Base-by-base conservation (phyloP, 2,888 invertebrate species). In the Conistra vaccinii region DNA sequence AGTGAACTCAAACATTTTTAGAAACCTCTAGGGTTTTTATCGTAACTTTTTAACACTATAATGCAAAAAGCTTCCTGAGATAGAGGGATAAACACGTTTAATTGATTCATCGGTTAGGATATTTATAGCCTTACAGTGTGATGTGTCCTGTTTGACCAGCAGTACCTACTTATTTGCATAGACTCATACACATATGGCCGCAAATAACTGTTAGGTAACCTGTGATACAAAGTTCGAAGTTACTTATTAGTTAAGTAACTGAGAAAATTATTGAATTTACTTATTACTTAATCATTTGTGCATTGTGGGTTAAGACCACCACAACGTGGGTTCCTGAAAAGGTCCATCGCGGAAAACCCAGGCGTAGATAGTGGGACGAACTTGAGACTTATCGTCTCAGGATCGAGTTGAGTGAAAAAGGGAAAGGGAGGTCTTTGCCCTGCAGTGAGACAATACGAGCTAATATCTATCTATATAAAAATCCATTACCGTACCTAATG, bases 211-310 rank as follows among this genome's bases (percentile, higher is more conserved):
- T 69, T 76, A 55, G n/a, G 20, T 76, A 76, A 76, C 45, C 10
- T 29, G 7, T 14, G 14, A 39, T 51, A 66, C 26, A 77, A 67
- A 23, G 51, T 39, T 60, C 42, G 69, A 45, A 32, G 23, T 69
- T 45, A 61, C 45, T 29, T 29, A 48, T 20, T 53, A 4, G 32
- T n/a, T 29, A 62, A 29, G 14, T n/a, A 65, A 2, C 20, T 26
- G 17, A 42, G 42, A 77, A 51, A n/a, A 55, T 70, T 45, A 76
- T 78, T 53, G n/a, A n/a, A n/a, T n/a, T n/a, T n/a, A n/a, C n/a
- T n/a, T n/a, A n/a, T n/a, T n/a, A n/a, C n/a, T n/a, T n/a, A n/a
- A n/a, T n/a, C n/a, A n/a, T n/a, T n/a, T n/a, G n/a, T n/a, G n/a
- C n/a, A n/a, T n/a, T n/a, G n/a, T n/a, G n/a, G n/a, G n/a, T n/a